Base-by-base conservation (phyloP, 2,113 vertebrate genomes). In the Pygathrix nemaeus region DNA sequence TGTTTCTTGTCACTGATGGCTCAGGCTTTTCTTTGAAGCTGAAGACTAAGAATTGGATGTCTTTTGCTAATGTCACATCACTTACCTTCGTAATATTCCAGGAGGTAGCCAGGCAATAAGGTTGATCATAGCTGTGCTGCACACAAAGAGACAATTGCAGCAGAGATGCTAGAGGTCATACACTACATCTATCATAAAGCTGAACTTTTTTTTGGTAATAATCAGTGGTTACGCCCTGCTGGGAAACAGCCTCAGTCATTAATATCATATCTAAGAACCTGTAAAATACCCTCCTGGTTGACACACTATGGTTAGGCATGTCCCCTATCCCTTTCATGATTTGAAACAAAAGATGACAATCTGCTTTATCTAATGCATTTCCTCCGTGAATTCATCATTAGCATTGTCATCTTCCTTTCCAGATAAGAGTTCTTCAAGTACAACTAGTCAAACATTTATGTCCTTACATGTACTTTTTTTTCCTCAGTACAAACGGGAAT, bases 321-420 rank as follows among this genome's bases (percentile, higher is more conserved):
- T 40, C 38, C 64, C 40, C 27, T 16, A 27, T 76, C 52, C 75
- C 38, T 93, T 93, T 81, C 83, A 92, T 50, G 40, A 78, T 92
- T 84, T 93, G 68, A 93, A 93, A 88, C 83, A 95, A 70, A 94
- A 96, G 97, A 97, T 96, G 90, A 64, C 72, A 88, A 96, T 98
- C 90, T 92, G 5, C n/a, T 93, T 85, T 97, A 93, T 94, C 93
- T 21, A 85, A 82, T 61, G 72, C 52, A 61, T 78, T 93, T 97
- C 90, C 97, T 97, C 57, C 2, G 21, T 52, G 52, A 93, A 84
- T 59, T 96, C 43, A 96, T 93, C 87, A 30, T 57, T 88, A 72
- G 13, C 35, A 11, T 21, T 92, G 88, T 96, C 93, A 85, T 93
- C 95, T 90, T 98, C 96, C 95, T 97, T 93, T 92, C 30, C 35